These are phyloP conservation scores for Pterobdella sp. DNA, from an alignment of 2,888 invertebrate genomes.

Conservation along the genomic window DNA sequence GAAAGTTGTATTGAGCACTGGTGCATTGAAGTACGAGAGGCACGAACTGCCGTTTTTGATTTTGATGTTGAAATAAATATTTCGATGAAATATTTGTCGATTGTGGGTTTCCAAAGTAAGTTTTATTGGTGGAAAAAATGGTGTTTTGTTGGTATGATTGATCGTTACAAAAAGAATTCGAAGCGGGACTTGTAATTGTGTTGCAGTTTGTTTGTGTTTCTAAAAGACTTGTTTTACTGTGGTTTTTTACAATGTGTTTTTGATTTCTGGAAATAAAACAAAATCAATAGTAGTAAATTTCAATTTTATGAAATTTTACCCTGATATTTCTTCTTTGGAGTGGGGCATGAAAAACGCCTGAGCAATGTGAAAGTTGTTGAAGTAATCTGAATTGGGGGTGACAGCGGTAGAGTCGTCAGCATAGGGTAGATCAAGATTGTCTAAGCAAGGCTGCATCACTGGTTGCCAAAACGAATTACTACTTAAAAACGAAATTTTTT, in stretches of 20 bases:
- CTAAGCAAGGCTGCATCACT: constrained; percentile 29
- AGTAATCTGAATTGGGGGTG: constrained; percentile 87
- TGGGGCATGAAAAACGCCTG: constrained; percentile 19
- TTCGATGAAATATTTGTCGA: neutral
- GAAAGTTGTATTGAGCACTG: constrained; percentile 12
- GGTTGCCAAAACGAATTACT: constrained; percentile 20
- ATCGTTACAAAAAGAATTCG: neutral
- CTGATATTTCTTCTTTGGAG: neutral
- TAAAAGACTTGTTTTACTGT: constrained; percentile 2
- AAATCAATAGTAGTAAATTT: constrained; percentile 2
- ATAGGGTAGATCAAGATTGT: constrained; percentile 35
- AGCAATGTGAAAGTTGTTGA: constrained; percentile 41
- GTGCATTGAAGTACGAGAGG: constrained; percentile 24
- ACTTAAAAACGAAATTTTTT: constrained; percentile 47
- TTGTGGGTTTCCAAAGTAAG: neutral
- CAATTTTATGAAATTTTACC: neutral
- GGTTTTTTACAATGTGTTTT: neutral
- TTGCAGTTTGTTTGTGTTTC: neutral
- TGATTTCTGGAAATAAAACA: neutral
- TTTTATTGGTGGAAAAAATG: neutral
- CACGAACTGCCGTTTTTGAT: constrained; percentile 16
- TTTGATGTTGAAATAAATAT: constrained; percentile 1
- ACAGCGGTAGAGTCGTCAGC: constrained; percentile 47
- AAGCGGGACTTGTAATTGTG: neutral
- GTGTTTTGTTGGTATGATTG: neutral